These are phyloP conservation scores for Leptoclinus maculatus DNA, from an alignment of 2,797 vertebrate species.

Conservation along the genomic window DNA sequence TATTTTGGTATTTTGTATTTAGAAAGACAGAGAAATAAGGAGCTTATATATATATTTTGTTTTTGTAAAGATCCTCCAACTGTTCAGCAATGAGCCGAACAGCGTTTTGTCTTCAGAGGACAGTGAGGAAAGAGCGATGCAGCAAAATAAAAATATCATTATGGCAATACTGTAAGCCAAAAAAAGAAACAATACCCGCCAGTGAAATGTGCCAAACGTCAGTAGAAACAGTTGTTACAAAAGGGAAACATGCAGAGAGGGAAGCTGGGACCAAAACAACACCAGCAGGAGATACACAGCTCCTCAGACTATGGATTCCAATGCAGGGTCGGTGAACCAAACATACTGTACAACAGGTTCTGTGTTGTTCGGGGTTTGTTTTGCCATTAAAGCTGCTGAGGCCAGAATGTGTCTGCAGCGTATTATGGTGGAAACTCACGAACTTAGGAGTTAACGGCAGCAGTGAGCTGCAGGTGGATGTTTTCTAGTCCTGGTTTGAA, in stretches of 20 bases:
- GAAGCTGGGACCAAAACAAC: neutral
- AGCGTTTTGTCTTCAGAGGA: conserved; percentile 32
- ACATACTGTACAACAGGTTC: neutral
- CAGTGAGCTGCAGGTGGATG: neutral
- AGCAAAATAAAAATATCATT: conserved; percentile 46
- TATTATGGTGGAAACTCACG: neutral
- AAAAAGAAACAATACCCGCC: conserved; percentile 4
- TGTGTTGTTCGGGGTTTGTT: neutral
- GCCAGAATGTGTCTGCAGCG: conserved; percentile 1
- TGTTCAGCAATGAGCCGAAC: conserved; percentile 27
- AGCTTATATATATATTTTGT: conserved; percentile 25
- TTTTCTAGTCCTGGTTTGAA: neutral
- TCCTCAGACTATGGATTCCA: neutral
- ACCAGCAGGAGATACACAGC: neutral
- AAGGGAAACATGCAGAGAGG: neutral
- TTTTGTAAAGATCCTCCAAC: conserved; percentile 13
- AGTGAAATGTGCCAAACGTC: conserved; percentile 27
- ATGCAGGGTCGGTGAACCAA: neutral
- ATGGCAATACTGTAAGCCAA: conserved; percentile 4
- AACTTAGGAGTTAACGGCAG: neutral
- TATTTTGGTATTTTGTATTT: conserved; percentile 29
- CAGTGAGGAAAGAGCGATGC: conserved; percentile 22
- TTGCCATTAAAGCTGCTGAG: neutral
- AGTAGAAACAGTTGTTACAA: conserved; percentile 15
- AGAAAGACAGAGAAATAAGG: conserved; percentile 6